Evolutionary conservation across 2,113 vertebrate species (phyloP).

Genomic region (Lepus timidus): DNA sequence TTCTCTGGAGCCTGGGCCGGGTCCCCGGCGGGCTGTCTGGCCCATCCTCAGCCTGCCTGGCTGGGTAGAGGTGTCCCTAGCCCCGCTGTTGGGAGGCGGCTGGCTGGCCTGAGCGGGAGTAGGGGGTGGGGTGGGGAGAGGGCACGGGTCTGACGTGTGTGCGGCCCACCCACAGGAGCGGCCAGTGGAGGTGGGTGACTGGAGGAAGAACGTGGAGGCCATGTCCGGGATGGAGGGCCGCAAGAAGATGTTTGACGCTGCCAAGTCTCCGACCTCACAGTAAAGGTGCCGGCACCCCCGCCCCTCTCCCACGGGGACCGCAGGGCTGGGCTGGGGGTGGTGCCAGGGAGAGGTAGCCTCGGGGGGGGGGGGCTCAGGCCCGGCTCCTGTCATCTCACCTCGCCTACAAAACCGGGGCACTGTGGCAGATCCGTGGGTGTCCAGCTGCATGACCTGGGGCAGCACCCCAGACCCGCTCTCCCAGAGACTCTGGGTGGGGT

Average conservation of each 20-base stretch:
- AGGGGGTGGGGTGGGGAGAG: too few species aligned
- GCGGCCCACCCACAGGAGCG: conserved; percentile 89
- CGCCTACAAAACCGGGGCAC: too few species aligned
- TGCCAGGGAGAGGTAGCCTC: too few species aligned
- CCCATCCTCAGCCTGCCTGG: too few species aligned
- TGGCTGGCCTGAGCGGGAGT: too few species aligned
- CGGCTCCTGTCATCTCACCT: neutral
- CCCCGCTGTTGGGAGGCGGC: too few species aligned
- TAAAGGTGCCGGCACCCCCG: conserved; percentile 83
- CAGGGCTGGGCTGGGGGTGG: neutral
- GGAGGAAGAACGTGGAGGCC: conserved; percentile 98
- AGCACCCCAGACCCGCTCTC: neutral
- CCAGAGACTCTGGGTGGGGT: neutral
- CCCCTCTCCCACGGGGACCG: neutral
- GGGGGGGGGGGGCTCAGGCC: too few species aligned
- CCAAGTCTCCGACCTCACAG: conserved; percentile 90
- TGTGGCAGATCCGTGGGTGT: neutral
- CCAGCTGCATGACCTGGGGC: neutral
- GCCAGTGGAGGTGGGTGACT: conserved; percentile 95
- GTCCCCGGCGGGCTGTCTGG: accelerated
- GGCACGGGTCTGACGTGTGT: neutral
- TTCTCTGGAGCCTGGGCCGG: neutral
- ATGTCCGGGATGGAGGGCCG: conserved; percentile 98
- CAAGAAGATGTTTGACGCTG: conserved; percentile 98
- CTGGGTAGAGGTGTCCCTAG: too few species aligned